phyloP scores from a whole-genome alignment of 2,888 invertebrate species.

The Acrobasis suavella region DNA sequence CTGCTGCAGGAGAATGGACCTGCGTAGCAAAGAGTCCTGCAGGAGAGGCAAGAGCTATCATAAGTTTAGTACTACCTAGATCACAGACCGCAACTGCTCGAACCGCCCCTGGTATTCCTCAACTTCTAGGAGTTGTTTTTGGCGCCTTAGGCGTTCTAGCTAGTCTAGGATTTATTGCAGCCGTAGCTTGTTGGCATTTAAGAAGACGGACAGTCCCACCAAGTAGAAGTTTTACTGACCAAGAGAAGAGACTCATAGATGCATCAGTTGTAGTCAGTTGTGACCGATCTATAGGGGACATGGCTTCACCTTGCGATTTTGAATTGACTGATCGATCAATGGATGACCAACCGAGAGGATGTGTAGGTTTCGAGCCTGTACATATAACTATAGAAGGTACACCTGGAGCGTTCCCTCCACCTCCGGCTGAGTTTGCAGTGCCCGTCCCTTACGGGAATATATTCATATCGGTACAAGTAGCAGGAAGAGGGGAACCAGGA shows the following conservation, averaged over 20 bases:
- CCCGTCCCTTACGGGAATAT: conserved; percentile 87
- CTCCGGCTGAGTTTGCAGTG: conserved; percentile 81
- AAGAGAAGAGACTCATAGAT: conserved; percentile 92
- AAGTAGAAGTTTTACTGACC: conserved; percentile 90
- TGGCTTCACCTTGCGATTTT: conserved; percentile 80
- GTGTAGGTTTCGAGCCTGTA: conserved; percentile 82
- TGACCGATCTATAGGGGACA: conserved; percentile 85
- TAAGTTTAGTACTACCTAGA: conserved; percentile 76
- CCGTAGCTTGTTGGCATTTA: conserved; percentile 84
- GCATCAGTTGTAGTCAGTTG: conserved; percentile 86
- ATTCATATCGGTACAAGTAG: conserved; percentile 92
- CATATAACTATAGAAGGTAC: conserved; percentile 84
- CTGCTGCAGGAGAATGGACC: conserved; percentile 92
- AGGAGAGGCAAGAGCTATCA: conserved; percentile 84
- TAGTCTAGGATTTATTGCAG: conserved; percentile 83
- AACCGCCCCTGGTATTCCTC: conserved; percentile 88
- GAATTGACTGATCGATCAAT: conserved; percentile 73
- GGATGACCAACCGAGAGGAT: conserved; percentile 70
- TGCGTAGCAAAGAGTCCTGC: conserved; percentile 89
- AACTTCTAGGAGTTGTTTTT: conserved; percentile 87
- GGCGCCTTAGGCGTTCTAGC: conserved; percentile 87
- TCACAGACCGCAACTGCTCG: conserved; percentile 90
- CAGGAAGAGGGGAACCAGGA: conserved; percentile 70
- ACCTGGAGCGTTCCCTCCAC: conserved; percentile 74
- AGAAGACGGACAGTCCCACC: conserved; percentile 87